phyloP scores from a whole-genome alignment of 2,797 vertebrate genomes.

The Hephaestus fuliginosus region DNA sequence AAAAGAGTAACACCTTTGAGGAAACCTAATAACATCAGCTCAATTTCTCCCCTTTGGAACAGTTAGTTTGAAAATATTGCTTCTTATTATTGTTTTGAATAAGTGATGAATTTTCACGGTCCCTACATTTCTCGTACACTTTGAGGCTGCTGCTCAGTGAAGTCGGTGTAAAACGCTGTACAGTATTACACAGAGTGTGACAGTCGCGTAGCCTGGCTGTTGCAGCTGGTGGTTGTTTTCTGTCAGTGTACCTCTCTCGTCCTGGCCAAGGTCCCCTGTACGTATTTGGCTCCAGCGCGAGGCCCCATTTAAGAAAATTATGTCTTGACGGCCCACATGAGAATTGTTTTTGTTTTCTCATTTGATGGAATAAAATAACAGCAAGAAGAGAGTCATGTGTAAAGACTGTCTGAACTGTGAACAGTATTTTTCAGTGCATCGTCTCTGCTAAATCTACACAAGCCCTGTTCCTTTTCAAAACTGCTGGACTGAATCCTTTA shows the following conservation, averaged over 20 bases:
- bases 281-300: constrained; percentile 45
- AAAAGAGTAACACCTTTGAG: not conserved
- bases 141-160: not conserved
- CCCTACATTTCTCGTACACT: not conserved
- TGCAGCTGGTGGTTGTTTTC: constrained; percentile 58
- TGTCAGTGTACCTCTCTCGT: constrained; percentile 44
- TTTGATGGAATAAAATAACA: constrained; percentile 42
- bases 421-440: constrained; percentile 26
- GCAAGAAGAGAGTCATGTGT: not conserved
- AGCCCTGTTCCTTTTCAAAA: constrained; percentile 32
- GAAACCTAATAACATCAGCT: not conserved
- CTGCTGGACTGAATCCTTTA: constrained; percentile 20
- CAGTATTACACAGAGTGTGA: constrained; percentile 25
- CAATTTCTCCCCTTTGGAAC: not conserved
- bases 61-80: not conserved
- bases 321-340: constrained; percentile 22
- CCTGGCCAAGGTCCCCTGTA: constrained; percentile 38
- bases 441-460: constrained; percentile 9
- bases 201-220: constrained; percentile 37
- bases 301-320: constrained; percentile 54
- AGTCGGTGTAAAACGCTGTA: constrained; percentile 7
- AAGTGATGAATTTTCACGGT: constrained; percentile 20
- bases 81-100: not conserved
- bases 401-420: constrained; percentile 1
- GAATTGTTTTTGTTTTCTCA: constrained; percentile 45